These are phyloP conservation scores for Zaprionus davidi DNA, from an alignment of 1,140 invertebrate species.

Conservation along the genomic window DNA sequence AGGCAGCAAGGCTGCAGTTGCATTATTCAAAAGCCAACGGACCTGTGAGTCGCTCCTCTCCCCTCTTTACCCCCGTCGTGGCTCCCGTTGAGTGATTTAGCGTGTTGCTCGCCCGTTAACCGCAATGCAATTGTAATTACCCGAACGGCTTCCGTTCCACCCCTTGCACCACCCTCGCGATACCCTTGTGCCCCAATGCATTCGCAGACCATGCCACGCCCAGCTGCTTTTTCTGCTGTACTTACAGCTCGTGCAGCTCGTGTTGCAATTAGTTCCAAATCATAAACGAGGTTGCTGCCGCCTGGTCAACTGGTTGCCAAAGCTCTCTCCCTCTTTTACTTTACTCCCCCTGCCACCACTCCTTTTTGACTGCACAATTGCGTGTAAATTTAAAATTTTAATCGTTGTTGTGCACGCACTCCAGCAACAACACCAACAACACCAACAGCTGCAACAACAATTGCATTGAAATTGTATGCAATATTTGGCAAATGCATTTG, in stretches of 20 bases:
- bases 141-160: constrained; percentile 68
- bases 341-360: background rate
- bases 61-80: background rate
- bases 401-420: constrained; percentile 70
- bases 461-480: constrained; percentile 55
- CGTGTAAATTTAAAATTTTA: constrained; percentile 81
- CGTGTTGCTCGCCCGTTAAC: constrained; percentile 74
- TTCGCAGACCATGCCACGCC: constrained; percentile 5
- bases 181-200: background rate
- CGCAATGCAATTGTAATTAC: constrained; percentile 82
- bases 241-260: constrained; percentile 61
- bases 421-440: constrained; percentile 28
- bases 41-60: background rate
- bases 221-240: constrained; percentile 45
- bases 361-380: constrained; percentile 54
- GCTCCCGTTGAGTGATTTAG: constrained; percentile 70
- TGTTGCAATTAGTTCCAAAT: constrained; percentile 79
- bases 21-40: constrained; percentile 69
- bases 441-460: constrained; percentile 52
- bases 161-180: background rate
- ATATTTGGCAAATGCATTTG: constrained; percentile 35
- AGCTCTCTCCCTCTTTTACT: background rate
- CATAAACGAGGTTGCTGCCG: constrained; percentile 76
- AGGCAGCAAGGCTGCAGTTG: constrained; percentile 26
- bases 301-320: constrained; percentile 44